Evolutionary conservation across 2,888 invertebrate genomes (phyloP).

Genomic region (Sclerodermus sp.): DNA sequence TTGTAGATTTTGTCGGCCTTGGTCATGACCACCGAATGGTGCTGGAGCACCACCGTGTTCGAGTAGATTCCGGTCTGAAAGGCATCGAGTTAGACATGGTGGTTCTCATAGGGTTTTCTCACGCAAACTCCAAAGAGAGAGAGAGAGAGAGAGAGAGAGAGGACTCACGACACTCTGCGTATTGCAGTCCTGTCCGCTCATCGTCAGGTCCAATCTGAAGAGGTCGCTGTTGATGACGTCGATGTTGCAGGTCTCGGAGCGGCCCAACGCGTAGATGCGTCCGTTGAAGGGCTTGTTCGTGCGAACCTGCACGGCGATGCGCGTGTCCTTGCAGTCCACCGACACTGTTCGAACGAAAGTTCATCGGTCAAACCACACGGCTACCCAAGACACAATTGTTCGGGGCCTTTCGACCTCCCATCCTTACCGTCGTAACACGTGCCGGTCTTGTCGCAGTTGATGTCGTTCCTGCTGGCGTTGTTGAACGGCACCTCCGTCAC

Average conservation of each 20-base stretch:
- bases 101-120: too few relatives aligned
- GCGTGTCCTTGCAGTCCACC: conserved; percentile 91
- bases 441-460: conserved; percentile 92
- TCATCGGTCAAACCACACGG: neutral
- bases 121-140: too few relatives aligned
- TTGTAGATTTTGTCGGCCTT: conserved; percentile 96
- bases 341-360: conserved; percentile 69
- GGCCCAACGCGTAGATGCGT: conserved; percentile 88
- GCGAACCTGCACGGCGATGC: conserved; percentile 88
- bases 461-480: conserved; percentile 71
- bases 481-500: conserved; percentile 62
- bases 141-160: neutral
- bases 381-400: too few relatives aligned
- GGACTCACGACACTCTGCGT: conserved; percentile 93
- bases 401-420: neutral
- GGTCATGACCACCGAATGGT: conserved; percentile 95
- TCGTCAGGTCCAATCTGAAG: conserved; percentile 88
- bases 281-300: conserved; percentile 95
- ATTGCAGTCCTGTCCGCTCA: conserved; percentile 93
- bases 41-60: conserved; percentile 91
- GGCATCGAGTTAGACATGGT: conserved; percentile 51
- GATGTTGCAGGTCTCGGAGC: conserved; percentile 93
- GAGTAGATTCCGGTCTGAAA: conserved; percentile 89
- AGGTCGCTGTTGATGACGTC: conserved; percentile 91
- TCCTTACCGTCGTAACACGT: conserved; percentile 89